Evolutionary conservation across 2,113 vertebrate species (phyloP), one percentile per base, ranked within the genome.

Genomic region (Malurus alboscapulatus): DNA sequence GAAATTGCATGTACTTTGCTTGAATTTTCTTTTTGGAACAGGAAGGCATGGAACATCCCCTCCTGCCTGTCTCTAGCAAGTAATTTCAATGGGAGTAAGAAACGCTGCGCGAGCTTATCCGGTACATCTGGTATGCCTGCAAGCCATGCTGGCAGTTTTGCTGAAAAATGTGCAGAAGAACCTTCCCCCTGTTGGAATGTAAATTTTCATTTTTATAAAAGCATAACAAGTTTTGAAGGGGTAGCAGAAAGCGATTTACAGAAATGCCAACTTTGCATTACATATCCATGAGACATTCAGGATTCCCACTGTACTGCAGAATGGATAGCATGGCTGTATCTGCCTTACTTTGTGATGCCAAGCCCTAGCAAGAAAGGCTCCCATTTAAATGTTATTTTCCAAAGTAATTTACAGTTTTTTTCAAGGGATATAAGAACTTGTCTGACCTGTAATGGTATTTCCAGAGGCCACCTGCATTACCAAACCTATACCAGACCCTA

Each of bases 101-200:
- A 94, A 62, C 4, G 88, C 77, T 89, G 94, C 77, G 45, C 5
- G 42, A 91, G 94, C 44, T 93, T 42, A 81, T 84, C 84, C 18
- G 34, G 81, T 42, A 89, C 90, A 92, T 73, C 87, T 89, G 86
- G 89, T 53, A 85, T 2, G 48, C 69, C 50, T 77, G 84, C 65
- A 73, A 73, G 55, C 51, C 24, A 4, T 25, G 55, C 73, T 57
- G 47, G 59, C 79, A 77, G 68, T 69, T 81, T 26, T 81, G 51
- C 68, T 94, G 77, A 54, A 77, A 92, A 76, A 88, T 45, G 21
- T 84, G 81, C 65, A 62, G 45, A 87, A 69, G 82, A 87, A 87
- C 16, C 7, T 74, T 74, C 48, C 34, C 16, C 5, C 47, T 57
- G 55, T 67, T 40, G 9, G 77, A 95, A 95, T 30, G n/a, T 54